Evolutionary conservation across 1,140 invertebrate species (phyloP), one percentile per base, ranked within the genome.

Genomic region (Lucilia sericata): DNA sequence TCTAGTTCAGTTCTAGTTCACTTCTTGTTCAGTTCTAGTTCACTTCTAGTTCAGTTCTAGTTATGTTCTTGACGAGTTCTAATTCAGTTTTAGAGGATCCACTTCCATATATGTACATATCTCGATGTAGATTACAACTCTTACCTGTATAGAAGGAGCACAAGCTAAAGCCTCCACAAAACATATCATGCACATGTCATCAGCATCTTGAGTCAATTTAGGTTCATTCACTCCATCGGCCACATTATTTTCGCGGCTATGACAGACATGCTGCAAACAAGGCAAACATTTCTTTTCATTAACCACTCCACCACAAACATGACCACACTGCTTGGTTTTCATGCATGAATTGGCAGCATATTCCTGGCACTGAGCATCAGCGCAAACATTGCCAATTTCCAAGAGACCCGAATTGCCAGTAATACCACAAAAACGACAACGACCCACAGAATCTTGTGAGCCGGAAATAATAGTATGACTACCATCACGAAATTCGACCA

Each of bases 161-260:
- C 96, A 97, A 25, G 97, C 96, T 5, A 99, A 92, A 0, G 98
- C 97, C 90, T 99, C 98, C 0, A 97, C 98, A 91, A 99, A 99
- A 90, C 98, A 99, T 85, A 99, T 98, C 97, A 99, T 99, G 92
- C 98, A 99, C 97, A 99, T 99, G 88, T 99, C 98, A 88, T 99
- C 98, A 0, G 97, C 97, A 91, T 99, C 98, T 92, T 99, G 98
- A 36, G 96, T 96, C 17, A 98, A 91, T n/a, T 90, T 90, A 0
- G 92, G 91, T 55, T 91, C 88, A 19, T 87, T 87, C 74, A 87
- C 51, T 84, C 89, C 91, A 88, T 95, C 96, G 34, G 92, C 89
- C 14, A 91, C 88, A 88, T 96, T 95, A 83, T 93, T 91, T 84
- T 91, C 90, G 7, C 88, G 84, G 0, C 84, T 84, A 75, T 91